Conservation (phyloP, 2,797 vertebrate species). For the Ctenochaetus hawaiiensis region DNA sequence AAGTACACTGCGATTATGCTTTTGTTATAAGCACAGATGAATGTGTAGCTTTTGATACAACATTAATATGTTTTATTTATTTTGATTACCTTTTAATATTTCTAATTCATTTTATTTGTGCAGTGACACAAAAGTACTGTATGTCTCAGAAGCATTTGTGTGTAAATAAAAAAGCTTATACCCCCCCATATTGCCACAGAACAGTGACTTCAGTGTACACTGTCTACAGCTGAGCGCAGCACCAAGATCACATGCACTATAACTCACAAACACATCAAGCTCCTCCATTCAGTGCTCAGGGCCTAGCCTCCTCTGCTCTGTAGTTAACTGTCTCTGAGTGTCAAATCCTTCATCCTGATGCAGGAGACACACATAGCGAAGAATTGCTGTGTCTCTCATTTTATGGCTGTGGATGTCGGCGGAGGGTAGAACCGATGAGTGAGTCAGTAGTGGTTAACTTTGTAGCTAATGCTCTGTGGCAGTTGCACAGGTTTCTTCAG, state of each 20-base stretch:
- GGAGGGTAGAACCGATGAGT: constrained; percentile 74
- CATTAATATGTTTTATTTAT: constrained; percentile 28
- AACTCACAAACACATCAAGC: constrained; percentile 81
- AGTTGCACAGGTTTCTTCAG: constrained; percentile 80
- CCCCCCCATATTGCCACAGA: constrained; percentile 24
- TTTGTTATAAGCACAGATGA: constrained; percentile 18
- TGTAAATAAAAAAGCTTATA: constrained; percentile 25
- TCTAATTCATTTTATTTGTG: constrained; percentile 2
- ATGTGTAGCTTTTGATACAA: constrained; percentile 29
- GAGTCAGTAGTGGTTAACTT: constrained; percentile 82
- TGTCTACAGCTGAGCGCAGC: constrained; percentile 56
- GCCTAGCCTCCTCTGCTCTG: constrained; percentile 68
- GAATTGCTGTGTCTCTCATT: constrained; percentile 81
- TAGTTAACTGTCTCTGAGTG: constrained; percentile 82
- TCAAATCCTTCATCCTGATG: constrained; percentile 83
- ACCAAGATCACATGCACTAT: constrained; percentile 71
- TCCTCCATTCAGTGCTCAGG: constrained; percentile 71
- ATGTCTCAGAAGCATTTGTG: constrained; percentile 7
- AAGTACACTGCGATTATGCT: constrained; percentile 37
- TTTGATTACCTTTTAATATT: constrained; percentile 29
- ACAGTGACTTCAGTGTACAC: constrained; percentile 44
- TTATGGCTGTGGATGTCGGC: constrained; percentile 75
- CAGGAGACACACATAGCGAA: constrained; percentile 77
- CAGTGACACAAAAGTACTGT: not conserved
- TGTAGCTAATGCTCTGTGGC: constrained; percentile 85